Evolutionary conservation across 1,140 invertebrate genomes (phyloP).

Genomic region (Trachymyrmex cornetzi): DNA sequence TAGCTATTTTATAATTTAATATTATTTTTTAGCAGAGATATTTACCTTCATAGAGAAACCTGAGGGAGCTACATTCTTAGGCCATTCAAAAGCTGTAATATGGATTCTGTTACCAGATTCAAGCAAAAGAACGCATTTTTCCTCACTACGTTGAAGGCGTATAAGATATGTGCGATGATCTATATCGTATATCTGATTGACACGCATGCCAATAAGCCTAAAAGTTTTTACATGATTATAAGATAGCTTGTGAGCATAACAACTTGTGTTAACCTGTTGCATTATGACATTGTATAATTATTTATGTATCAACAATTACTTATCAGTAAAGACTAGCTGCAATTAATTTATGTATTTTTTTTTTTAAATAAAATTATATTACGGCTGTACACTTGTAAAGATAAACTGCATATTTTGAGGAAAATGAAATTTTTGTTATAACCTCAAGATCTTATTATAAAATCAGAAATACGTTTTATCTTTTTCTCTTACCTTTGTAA

Average conservation of each 20-base stretch:
- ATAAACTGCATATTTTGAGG: background rate
- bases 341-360: conserved; percentile 25
- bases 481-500: conserved; percentile 91
- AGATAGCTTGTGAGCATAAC: conserved; percentile 57
- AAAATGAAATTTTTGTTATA: conserved; percentile 12
- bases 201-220: conserved; percentile 96
- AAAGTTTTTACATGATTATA: conserved; percentile 70
- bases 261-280: conserved; percentile 16
- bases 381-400: background rate
- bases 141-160: conserved; percentile 92
- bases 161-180: conserved; percentile 99
- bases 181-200: conserved; percentile 99
- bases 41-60: conserved; percentile 98
- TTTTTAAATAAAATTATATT: conserved; percentile 46
- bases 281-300: background rate
- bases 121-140: conserved; percentile 95
- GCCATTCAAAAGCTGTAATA: conserved; percentile 98
- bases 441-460: background rate
- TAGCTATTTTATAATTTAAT: conserved; percentile 20
- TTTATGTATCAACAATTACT: conserved; percentile 30
- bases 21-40: conserved; percentile 27
- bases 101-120: conserved; percentile 98
- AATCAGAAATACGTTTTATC: background rate
- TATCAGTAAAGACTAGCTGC: background rate
- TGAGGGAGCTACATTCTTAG: conserved; percentile 97